A percentile compares a stretch with the other conserved stretches of the same genome.
Conservation (phyloP, 2,888 invertebrate species). For the Protula sp. region DNA sequence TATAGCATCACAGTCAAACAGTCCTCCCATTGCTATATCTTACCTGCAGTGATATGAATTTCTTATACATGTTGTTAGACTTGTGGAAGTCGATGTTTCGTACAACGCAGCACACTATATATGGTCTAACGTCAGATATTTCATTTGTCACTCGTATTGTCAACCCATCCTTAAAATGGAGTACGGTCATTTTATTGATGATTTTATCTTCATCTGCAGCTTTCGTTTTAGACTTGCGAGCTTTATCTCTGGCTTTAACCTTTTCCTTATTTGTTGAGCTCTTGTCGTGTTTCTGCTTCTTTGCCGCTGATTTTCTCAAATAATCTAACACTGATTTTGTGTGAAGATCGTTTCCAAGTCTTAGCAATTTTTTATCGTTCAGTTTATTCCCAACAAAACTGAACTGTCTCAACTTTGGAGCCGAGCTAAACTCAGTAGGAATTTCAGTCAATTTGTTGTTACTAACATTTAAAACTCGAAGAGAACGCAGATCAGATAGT, state of each 20-base stretch:
- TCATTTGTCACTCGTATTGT: slow-evolving; percentile 32
- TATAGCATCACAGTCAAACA: too few relatives aligned
- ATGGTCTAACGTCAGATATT: slow-evolving; percentile 64
- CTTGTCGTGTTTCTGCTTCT: slow-evolving; percentile 30
- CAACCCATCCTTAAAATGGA: slow-evolving; percentile 45
- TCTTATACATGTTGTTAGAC: slow-evolving; percentile 63
- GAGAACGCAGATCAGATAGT: slow-evolving; percentile 59
- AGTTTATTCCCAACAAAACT: slow-evolving; percentile 71
- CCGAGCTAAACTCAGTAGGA: slow-evolving; percentile 67
- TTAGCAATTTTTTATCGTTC: slow-evolving; percentile 67
- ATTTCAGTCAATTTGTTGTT: slow-evolving; percentile 65
- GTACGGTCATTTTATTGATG: slow-evolving; percentile 48
- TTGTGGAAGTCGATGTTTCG: slow-evolving; percentile 61
- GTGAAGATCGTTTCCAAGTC: slow-evolving; percentile 66
- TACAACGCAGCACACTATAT: slow-evolving; percentile 70
- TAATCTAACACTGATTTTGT: slow-evolving; percentile 72
- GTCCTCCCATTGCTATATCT: too few relatives aligned
- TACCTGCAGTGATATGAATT: slow-evolving; percentile 69
- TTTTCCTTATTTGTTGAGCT: slow-evolving; percentile 18
- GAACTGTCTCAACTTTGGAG: slow-evolving; percentile 71
- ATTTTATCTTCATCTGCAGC: slow-evolving; percentile 49
- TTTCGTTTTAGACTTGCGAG: slow-evolving; percentile 8
- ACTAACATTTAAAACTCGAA: slow-evolving; percentile 69
- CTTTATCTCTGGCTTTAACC: slow-evolving; percentile 29
- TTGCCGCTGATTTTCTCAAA: slow-evolving; percentile 58